phyloP scores from a whole-genome alignment of 30 jellyfish, hydroid and myxozoan genomes.

The Mastigias papua region DNA sequence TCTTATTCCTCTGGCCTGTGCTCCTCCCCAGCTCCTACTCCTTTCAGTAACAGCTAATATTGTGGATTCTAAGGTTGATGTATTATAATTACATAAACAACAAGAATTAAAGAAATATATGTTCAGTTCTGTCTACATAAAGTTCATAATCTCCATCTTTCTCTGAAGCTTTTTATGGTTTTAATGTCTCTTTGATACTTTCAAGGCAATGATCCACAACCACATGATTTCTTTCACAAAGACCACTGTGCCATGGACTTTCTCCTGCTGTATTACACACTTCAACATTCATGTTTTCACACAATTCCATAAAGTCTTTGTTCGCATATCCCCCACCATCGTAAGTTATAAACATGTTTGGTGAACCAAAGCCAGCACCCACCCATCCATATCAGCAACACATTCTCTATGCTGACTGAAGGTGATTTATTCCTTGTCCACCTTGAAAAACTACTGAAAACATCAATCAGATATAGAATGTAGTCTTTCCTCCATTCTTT shows the following conservation, averaged over 20 bases:
- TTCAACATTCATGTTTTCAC: constrained; percentile 17
- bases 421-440: constrained; percentile 18
- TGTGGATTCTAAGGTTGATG: no score
- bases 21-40: no score
- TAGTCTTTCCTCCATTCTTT: constrained; percentile 3
- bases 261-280: constrained; percentile 14
- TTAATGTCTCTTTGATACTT: not conserved
- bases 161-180: no score
- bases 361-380: constrained; percentile 30
- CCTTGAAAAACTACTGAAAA: constrained; percentile 30
- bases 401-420: constrained; percentile 2
- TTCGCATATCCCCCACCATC: not conserved
- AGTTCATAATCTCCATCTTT: no score
- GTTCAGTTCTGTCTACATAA: no score
- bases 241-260: constrained; percentile 18
- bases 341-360: constrained; percentile 7
- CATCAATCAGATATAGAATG: constrained; percentile 29
- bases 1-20: no score
- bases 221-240: constrained; percentile 4
- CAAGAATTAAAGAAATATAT: no score
- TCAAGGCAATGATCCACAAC: constrained; percentile 1
- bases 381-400: constrained; percentile 28
- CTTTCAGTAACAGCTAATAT: no score
- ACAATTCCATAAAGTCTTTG: not conserved
- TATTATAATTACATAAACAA: no score